Evolutionary conservation across 2,888 invertebrate species (phyloP).

Genomic region (Acrocyrtus sp.): DNA sequence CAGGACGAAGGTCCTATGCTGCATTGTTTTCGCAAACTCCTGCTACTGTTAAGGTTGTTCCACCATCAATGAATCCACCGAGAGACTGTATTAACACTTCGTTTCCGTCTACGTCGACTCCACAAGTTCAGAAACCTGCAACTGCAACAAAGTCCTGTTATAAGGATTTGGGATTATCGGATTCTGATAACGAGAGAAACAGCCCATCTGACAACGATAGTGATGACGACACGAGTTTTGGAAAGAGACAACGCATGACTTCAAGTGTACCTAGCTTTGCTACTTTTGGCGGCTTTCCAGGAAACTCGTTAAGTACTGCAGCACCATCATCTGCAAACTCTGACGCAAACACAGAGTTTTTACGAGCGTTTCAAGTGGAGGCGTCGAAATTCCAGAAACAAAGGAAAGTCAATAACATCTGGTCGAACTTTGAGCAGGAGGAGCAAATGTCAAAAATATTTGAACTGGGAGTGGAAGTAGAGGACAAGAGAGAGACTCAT

Average conservation of each 20-base stretch:
- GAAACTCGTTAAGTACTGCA: background rate
- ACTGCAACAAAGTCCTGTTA: background rate
- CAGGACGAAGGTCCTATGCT: conserved; percentile 6
- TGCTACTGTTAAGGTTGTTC: too few species aligned
- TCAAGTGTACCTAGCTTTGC: background rate
- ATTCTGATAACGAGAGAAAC: conserved; percentile 25
- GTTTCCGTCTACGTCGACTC: background rate
- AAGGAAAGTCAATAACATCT: conserved; percentile 44
- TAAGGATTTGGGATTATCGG: conserved; percentile 7
- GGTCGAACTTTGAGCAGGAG: conserved; percentile 48
- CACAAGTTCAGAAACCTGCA: background rate
- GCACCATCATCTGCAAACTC: background rate
- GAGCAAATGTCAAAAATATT: conserved; percentile 47
- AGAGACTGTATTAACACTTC: too few species aligned
- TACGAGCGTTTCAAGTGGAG: conserved; percentile 10
- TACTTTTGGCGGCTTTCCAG: too few species aligned
- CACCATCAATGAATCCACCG: too few species aligned
- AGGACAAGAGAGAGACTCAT: background rate
- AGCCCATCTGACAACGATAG: conserved; percentile 27
- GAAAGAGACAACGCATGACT: conserved; percentile 26
- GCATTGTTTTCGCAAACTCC: background rate
- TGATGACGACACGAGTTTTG: background rate
- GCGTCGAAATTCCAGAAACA: conserved; percentile 43
- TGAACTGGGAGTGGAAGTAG: conserved; percentile 19
- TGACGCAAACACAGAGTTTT: background rate